Evolutionary conservation across 53 echinoderm and acorn worm species (phyloP), one percentile per base, ranked within the genome.

Genomic region (Stichopus horrens): DNA sequence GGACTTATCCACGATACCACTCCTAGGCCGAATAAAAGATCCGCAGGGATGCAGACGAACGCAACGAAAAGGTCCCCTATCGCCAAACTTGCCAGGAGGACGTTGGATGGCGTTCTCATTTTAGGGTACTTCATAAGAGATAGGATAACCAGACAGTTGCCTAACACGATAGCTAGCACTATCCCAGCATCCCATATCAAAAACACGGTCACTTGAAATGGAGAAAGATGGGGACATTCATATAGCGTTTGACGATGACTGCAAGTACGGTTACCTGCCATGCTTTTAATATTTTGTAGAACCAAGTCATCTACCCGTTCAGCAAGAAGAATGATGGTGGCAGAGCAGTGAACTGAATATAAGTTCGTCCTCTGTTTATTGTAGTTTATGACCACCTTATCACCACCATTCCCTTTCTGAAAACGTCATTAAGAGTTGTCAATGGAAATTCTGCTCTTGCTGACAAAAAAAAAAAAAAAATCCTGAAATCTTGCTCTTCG

Each of bases 71-170:
- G 86, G 68, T 94, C 94, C 18, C 83, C 94, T 22, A 89, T 86
- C 23, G 94, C 94, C 58, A 94, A 82, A 76, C 92, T 94, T 7
- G 90, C 89, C 21, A 94, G 75, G 19, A 94, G 90, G 53, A 90
- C 55, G 76, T 92, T 94, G n/a, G 90, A 91, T 63, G 90, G 89
- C 16, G 90, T 78, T 58, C 86, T 88, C 83, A 93, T 79, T n/a
- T 83, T 83, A 7, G 93, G 86, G 73, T 88, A 90, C 53, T 75
- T 74, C 14, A 74, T 55, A n/a, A 93, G 88, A 20, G 90, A 90
- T 65, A 85, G 11, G 14, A 93, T 73, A 11, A 93, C 93, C 52
- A 93, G 83, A 7, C 80, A 76, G 73, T 93, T 93, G 57, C 93
- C 90, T 11, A 86, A 51, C n/a, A 90, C 37, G 37, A 88, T 90